Base-by-base conservation (phyloP, 2,113 vertebrate species). In the Macrotus californicus region DNA sequence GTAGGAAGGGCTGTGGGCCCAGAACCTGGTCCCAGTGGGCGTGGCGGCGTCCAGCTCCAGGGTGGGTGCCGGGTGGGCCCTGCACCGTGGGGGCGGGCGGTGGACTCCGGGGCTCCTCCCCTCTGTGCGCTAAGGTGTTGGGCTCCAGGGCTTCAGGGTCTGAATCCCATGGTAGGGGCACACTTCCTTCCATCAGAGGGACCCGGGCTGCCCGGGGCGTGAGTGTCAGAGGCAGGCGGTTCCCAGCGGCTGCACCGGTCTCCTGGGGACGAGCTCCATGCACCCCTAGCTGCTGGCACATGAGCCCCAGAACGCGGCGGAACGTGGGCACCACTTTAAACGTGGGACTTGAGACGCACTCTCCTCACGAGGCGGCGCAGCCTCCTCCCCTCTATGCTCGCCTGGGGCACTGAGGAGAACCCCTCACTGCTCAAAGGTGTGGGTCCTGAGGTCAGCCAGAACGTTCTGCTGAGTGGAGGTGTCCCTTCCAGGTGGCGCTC, bases 281-380 rank as follows among this genome's bases (percentile, higher is more conserved):
- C 13, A 19, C 4, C 39, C 43, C 9, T 10, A 9, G 50, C 73
- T 72, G 86, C 3, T 0, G 5, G 54, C 56, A 10, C 29, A 4
- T 0, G 2, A n/a, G 91, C 69, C 43, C 12, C 13, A 64, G 94
- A 81, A 72, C 77, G 31, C 3, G 3, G 0, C 16, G 76, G 48
- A 66, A 89, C 80, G 18, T 1, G 22, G 48, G 15, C 15, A 31
- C 13, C 29, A 36, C 92, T 56, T n/a, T 61, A 26, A n/a, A 21
- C 4, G 24, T 13, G 61, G 3, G 9, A 59, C 19, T 7, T 11
- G 6, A 11, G 34, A 80, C 0, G 1, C 2, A 39, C 61, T 66
- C 59, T 61, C 56, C 56, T 59, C 22, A 4, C 8, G 7, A 59
- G 56, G 7, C 56, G 8, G 22, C 4, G 7, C 56, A 9, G 59